Base-by-base conservation (phyloP, 2,113 vertebrate genomes). In the Mesitornis unicolor region DNA sequence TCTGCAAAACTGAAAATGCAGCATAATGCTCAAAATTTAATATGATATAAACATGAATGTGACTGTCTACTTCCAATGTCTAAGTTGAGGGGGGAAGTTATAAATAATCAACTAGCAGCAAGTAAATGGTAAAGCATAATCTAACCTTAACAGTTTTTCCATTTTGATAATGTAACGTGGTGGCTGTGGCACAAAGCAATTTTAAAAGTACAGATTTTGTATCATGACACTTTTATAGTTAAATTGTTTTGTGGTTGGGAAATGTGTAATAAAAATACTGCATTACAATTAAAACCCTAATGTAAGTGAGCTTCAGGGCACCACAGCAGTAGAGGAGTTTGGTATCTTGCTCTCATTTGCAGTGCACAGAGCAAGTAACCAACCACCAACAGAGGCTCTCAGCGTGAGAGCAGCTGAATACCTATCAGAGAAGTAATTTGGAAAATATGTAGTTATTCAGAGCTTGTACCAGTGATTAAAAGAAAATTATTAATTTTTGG, bases 81-180 rank as follows among this genome's bases (percentile, higher is more conserved):
- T 73, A 78, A 94, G 68, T 56, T 77, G 79, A 94, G 50, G 60
- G 64, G 29, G 3, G 78, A 92, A 92, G 92, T 84, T 60, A 86
- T 81, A 94, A 95, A 92, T 93, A 96, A 95, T 95, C 95, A 96
- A 87, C 77, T 65, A 84, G 68, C 68, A 91, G 90, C 68, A 89
- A 93, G 70, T 75, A 83, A 88, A 87, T 10, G 51, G 60, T 88
- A 87, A 96, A 97, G 40, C 6, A 13, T 79, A 95, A 96, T 96
- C 95, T 91, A 84, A 89, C 94, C 84, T 89, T 91, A 79, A 79
- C 87, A 64, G 75, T 92, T 96, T 96, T 96, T 96, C 96, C 91
- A 94, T 97, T 96, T 87, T 93, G 84, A 67, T 95, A 96, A 90
- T 82, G 86, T 65, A 75, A 91, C 81, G 84, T 78, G 85, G 86